Evolutionary conservation across 2,797 vertebrate genomes (phyloP).

Genomic region (Danio albolineatus): DNA sequence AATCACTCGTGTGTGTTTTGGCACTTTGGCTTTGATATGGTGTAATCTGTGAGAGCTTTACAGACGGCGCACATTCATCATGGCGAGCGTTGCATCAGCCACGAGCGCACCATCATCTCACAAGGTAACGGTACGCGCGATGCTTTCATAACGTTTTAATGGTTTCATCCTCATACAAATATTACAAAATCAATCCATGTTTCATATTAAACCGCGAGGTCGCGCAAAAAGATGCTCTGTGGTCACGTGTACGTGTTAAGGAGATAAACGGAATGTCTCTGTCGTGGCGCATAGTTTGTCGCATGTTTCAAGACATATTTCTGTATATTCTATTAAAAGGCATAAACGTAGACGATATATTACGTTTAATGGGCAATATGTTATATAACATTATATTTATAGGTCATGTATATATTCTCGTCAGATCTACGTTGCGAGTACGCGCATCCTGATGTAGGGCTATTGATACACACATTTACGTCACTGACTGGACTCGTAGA

Average conservation of each 20-base stretch:
- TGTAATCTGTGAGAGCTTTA: constrained; percentile 64
- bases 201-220: not conserved
- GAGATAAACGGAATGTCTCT: constrained; percentile 21
- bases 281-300: not conserved
- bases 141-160: not conserved
- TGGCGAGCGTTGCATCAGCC: constrained; percentile 61
- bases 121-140: constrained; percentile 59
- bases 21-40: constrained; percentile 1
- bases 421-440: not conserved
- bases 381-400: constrained; percentile 1
- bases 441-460: not conserved
- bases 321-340: not conserved
- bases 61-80: constrained; percentile 52
- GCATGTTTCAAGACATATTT: not conserved
- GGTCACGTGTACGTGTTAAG: not conserved
- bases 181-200: not conserved
- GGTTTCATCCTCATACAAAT: not conserved
- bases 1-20: constrained; percentile 7
- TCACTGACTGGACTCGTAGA: not conserved
- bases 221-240: not conserved
- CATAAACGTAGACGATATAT: not conserved
- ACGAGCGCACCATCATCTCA: constrained; percentile 58
- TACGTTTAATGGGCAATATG: not conserved
- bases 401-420: too few relatives aligned
- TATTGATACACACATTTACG: constrained; percentile 1